Conservation (phyloP, 2,113 vertebrate species). For the Dromas ardeola region DNA sequence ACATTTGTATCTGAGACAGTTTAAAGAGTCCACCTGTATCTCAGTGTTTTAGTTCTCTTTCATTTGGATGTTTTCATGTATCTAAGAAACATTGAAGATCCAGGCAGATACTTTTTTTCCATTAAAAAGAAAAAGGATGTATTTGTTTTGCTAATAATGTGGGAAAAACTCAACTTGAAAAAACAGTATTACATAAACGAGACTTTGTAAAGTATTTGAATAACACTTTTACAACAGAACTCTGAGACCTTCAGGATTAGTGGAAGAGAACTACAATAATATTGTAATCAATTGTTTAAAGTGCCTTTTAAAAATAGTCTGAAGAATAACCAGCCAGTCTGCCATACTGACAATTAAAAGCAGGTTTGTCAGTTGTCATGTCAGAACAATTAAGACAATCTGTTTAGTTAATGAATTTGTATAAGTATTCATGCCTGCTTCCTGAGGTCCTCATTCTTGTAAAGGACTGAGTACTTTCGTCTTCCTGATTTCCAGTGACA, state of each 20-base stretch:
- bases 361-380: not conserved
- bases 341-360: not conserved
- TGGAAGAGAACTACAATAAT: not conserved
- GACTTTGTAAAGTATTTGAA: not conserved
- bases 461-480: not conserved
- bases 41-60: constrained; percentile 38
- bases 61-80: constrained; percentile 61
- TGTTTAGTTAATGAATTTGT: not conserved
- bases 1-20: constrained; percentile 69
- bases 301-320: not conserved
- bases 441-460: not conserved
- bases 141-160: constrained; percentile 51
- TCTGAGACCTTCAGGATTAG: not conserved
- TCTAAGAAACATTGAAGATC: constrained; percentile 41
- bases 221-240: not conserved
- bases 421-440: not conserved
- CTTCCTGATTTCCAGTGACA: not conserved
- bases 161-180: not conserved
- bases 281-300: not conserved
- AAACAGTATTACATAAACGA: not conserved
- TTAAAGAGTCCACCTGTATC: constrained; percentile 73
- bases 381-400: not conserved
- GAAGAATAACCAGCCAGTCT: not conserved
- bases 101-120: constrained; percentile 47
- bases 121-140: constrained; percentile 21